Evolutionary conservation across 2,113 vertebrate genomes (phyloP), one percentile per base, ranked within the genome.

Genomic region (Tinamus guttatus): DNA sequence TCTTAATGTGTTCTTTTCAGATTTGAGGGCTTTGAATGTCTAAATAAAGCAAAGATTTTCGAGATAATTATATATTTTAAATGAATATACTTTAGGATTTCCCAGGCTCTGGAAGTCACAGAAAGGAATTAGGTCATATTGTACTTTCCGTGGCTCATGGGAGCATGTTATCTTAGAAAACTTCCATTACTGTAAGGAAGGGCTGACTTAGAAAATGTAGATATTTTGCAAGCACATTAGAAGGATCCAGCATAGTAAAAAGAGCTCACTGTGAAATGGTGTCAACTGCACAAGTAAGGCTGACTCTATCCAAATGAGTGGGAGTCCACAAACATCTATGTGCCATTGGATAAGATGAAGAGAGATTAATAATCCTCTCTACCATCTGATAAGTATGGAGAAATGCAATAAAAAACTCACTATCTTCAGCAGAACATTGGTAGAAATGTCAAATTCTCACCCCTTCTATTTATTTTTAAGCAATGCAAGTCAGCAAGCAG

Each of bases 41-140:
- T 87, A 70, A 93, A 78, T 34, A 94, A 93, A 93, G 64, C 17
- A 77, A 82, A 85, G 76, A 70, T 62, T 81, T 96, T 78, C n/a
- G 87, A 85, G 81, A 63, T 58, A 85, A 91, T 80, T 80, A 89
- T 69, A 90, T 85, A 83, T 91, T 89, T 97, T 74, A 87, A 85
- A 54, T 20, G 27, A 79, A 60, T 18, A 36, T 25, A 88, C 85
- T 3, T 71, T 40, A 52, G 17, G 30, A 76, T 94, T 95, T 96
- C 92, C 92, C 65, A 91, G 47, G 74, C 80, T 90, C 51, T 47
- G 77, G 70, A 96, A 97, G 62, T 32, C 74, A 88, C 49, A 85
- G 59, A 81, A 70, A 95, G 68, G 75, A 97, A 97, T 71, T 96
- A 88, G 93, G 96, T 96, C 92, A 94, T 89, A 91, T 71, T 89